Conservation (phyloP, 2,797 vertebrate genomes). For the Myripristis murdjan region DNA sequence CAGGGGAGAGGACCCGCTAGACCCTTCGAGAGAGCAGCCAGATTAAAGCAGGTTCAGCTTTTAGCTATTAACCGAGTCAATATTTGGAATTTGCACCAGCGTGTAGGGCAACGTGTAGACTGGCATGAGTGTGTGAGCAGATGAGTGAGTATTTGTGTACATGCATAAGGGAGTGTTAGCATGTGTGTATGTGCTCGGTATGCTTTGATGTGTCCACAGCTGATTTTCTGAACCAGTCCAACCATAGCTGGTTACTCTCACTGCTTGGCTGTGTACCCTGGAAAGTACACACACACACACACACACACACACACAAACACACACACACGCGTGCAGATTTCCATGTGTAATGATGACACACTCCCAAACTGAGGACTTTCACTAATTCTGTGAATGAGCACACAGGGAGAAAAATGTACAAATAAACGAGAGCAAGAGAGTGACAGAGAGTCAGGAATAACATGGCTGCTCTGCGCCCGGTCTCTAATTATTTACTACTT, state of each 20-base stretch:
- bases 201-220: conserved; percentile 37
- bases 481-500: conserved; percentile 62
- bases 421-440: conserved; percentile 33
- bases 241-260: conserved; percentile 37
- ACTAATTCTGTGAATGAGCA: conserved; percentile 32
- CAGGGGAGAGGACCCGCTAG: neutral
- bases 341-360: conserved; percentile 30
- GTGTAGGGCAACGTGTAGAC: neutral
- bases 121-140: neutral
- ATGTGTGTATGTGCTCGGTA: neutral
- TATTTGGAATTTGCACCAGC: conserved; percentile 1
- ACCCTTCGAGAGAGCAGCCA: conserved; percentile 16
- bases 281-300: conserved; percentile 10
- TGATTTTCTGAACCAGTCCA: conserved; percentile 32
- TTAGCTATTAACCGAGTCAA: conserved; percentile 36
- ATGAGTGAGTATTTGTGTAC: neutral
- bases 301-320: conserved; percentile 29
- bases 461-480: conserved; percentile 23
- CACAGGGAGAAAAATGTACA: conserved; percentile 10
- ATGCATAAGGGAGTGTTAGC: conserved; percentile 2
- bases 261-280: conserved; percentile 28
- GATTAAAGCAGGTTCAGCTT: conserved; percentile 32
- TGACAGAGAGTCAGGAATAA: conserved; percentile 51
- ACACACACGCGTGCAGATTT: conserved; percentile 28
- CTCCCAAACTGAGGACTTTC: conserved; percentile 20